Evolutionary conservation across 1,140 invertebrate genomes (phyloP), one percentile per base, ranked within the genome.

Genomic region (Solenopsis invicta): DNA sequence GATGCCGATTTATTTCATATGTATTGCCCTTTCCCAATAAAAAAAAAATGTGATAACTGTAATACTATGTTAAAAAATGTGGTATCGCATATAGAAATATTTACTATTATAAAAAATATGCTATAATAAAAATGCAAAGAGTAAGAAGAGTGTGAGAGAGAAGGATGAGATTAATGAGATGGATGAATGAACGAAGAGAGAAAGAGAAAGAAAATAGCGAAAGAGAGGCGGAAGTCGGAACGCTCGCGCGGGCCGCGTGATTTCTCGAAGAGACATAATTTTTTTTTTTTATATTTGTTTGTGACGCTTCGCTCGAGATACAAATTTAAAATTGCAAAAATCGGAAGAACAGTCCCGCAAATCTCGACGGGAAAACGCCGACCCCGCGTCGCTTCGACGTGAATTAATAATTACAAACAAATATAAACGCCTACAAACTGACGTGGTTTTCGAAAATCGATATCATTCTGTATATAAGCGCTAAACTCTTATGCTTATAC

Each of bases 11-110:
- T 59, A 67, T 67, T 64, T 87, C 84, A 66, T 87, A 82, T 89
- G 88, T 76, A 80, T 90, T 90, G 86, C 89, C 91, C 91, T 93
- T 93, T 92, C 88, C 91, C 89, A 69, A 80, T 85, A 92, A 88
- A 92, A 56, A 92, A 56, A 91, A 92, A 92, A 92, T 94, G 93
- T 94, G 93, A 94, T 94, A 94, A 69, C 64, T 94, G 90, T 93
- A 93, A 48, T 61, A 61, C 56, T 59, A 82, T 50, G 9, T 59
- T 75, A 75, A 78, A 78, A 54, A 54, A 71, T 80, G 29, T 69
- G 62, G 64, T 69, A 93, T 93, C 93, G 92, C 92, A 94, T 81
- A 93, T 94, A 94, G 93, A 93, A 91, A 93, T 93, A 91, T 93
- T 92, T 92, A 92, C 91, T 92, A 90, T 92, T 93, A 89, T 84